Conservation (phyloP, 2,888 invertebrate species). For the Brenthis daphne region DNA sequence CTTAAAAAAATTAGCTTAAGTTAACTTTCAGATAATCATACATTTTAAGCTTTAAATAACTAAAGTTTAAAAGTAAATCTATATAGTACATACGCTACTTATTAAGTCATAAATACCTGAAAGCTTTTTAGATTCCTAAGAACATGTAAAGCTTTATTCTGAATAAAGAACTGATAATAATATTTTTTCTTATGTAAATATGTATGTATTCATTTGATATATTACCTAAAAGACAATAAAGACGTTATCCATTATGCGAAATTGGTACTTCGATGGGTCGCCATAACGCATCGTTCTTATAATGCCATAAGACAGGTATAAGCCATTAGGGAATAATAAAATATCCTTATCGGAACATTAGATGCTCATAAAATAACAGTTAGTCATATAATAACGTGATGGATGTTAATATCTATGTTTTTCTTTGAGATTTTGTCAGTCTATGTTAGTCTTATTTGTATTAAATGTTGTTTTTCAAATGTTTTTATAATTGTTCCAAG, state of each 20-base stretch:
- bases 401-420: slow-evolving; percentile 77
- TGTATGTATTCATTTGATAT: slow-evolving; percentile 14
- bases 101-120: too few species aligned
- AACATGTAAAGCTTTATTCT: background rate
- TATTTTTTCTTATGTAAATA: background rate
- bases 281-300: slow-evolving; percentile 71
- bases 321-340: slow-evolving; percentile 81
- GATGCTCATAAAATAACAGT: slow-evolving; percentile 81
- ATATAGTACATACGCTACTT: too few species aligned
- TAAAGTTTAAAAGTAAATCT: too few species aligned
- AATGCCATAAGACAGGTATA: slow-evolving; percentile 77
- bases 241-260: slow-evolving; percentile 73
- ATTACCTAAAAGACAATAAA: slow-evolving; percentile 65
- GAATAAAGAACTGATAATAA: background rate
- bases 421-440: slow-evolving; percentile 45
- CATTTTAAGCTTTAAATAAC: too few species aligned
- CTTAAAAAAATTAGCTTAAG: too few species aligned
- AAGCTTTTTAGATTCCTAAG: too few species aligned
- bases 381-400: slow-evolving; percentile 79
- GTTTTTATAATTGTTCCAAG: background rate
- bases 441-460: slow-evolving; percentile 21
- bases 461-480: slow-evolving; percentile 9
- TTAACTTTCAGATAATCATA: too few species aligned
- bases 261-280: slow-evolving; percentile 70
- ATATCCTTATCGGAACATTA: slow-evolving; percentile 80